A percentile compares a stretch with the other conserved stretches of the same genome.
Evolutionary conservation across 2,113 vertebrate species (phyloP).

Genomic region (Dolichotis patagonum): DNA sequence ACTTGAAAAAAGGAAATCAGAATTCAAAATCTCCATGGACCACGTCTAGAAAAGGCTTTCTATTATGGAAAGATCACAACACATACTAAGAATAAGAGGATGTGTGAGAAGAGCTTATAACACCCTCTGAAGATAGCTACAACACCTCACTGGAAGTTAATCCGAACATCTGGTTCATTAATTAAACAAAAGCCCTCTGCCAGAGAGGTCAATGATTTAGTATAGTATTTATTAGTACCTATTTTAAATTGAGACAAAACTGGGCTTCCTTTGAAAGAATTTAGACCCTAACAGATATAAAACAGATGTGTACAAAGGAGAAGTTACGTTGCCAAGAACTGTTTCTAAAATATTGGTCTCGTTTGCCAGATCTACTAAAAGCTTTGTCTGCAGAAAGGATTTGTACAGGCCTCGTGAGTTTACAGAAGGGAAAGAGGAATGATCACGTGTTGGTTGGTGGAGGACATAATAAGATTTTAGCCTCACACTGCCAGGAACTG

Average conservation of each 20-base stretch:
- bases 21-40: background rate
- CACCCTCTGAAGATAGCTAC: background rate
- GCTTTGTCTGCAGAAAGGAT: background rate
- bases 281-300: constrained; percentile 55
- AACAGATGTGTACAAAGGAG: constrained; percentile 66
- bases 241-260: constrained; percentile 28
- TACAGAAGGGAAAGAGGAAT: background rate
- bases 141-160: background rate
- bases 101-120: background rate
- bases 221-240: background rate
- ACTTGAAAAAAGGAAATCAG: background rate
- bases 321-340: constrained; percentile 41
- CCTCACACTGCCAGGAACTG: background rate
- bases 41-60: constrained; percentile 6
- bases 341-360: constrained; percentile 22
- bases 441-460: background rate
- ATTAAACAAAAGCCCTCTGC: background rate
- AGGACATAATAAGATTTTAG: constrained; percentile 20
- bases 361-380: constrained; percentile 29
- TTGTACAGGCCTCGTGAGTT: constrained; percentile 23
- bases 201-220: background rate
- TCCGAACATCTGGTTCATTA: background rate
- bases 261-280: background rate
- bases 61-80: background rate
- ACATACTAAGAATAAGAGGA: background rate